Evolutionary conservation across 2,113 vertebrate species (phyloP).

Genomic region (Aegotheles bennettii): DNA sequence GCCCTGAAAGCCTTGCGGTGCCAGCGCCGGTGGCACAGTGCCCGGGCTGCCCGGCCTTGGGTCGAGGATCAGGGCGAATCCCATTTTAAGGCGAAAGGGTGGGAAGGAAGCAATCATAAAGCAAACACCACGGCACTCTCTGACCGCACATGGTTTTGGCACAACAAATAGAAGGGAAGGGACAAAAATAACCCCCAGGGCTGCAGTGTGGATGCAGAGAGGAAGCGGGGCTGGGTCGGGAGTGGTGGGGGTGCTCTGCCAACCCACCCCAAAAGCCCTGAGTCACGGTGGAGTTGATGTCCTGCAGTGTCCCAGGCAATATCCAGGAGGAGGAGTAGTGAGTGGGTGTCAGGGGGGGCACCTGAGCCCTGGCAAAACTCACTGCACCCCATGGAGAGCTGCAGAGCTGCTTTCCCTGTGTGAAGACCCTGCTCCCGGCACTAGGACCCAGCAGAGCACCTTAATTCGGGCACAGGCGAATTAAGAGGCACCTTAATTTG

Average conservation of each 20-base stretch:
- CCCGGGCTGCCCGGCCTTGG: not conserved
- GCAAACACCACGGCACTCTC: not conserved
- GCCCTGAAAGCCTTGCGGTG: not conserved
- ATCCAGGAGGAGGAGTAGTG: not conserved
- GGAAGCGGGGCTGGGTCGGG: not conserved
- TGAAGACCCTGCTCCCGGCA: not conserved
- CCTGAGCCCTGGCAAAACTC: not conserved
- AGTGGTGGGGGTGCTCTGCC: not conserved
- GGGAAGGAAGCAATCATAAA: conserved; percentile 26
- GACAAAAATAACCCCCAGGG: conserved; percentile 6
- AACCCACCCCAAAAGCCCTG: not conserved
- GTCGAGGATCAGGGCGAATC: not conserved
- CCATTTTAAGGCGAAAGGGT: not conserved
- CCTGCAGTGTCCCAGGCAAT: accelerated
- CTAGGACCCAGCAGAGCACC: no score
- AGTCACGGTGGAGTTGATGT: not conserved
- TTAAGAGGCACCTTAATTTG: no score
- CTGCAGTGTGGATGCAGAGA: not conserved
- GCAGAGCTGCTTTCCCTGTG: not conserved
- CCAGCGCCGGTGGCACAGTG: not conserved
- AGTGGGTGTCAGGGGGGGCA: not conserved
- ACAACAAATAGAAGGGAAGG: conserved; percentile 9
- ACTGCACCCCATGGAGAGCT: accelerated
- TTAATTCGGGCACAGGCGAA: no score
- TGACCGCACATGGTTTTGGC: not conserved